Conservation (phyloP, 2,797 vertebrate genomes). For the Clarias pachynema region DNA sequence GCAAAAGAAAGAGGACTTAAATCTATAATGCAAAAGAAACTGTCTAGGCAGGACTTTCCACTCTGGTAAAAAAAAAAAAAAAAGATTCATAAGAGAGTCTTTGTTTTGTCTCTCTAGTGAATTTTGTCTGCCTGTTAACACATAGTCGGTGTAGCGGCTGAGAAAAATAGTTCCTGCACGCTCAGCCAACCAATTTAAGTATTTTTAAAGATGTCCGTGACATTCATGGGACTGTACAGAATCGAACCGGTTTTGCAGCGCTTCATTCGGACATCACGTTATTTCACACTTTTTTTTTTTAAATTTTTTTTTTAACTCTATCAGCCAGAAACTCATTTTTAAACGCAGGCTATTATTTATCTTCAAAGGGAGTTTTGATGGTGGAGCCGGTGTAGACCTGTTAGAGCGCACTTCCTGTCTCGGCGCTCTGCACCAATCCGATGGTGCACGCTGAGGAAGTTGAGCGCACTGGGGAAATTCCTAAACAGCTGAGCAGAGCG, state of each 20-base stretch:
- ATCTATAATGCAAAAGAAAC: not conserved
- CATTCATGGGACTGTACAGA: not conserved
- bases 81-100: not conserved
- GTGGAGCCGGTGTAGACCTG: slow-evolving; percentile 68
- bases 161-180: not conserved
- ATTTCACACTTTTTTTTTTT: not conserved
- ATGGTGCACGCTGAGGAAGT: slow-evolving; percentile 71
- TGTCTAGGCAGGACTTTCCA: not conserved
- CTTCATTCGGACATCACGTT: not conserved
- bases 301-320: not conserved
- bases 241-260: not conserved
- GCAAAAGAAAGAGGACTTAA: not conserved
- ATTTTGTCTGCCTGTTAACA: slow-evolving; percentile 4
- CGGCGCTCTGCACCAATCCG: slow-evolving; percentile 68
- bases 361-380: slow-evolving; percentile 69
- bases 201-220: not conserved
- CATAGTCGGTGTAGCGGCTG: not conserved
- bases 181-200: not conserved
- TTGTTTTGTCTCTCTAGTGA: slow-evolving; percentile 15
- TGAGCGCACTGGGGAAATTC: slow-evolving; percentile 78
- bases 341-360: slow-evolving; percentile 53
- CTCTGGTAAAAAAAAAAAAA: not conserved
- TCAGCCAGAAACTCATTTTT: slow-evolving; percentile 2
- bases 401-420: slow-evolving; percentile 73
- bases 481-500: slow-evolving; percentile 76